phyloP scores from a whole-genome alignment of 2,888 invertebrate species.

The Glomeris marginata region DNA sequence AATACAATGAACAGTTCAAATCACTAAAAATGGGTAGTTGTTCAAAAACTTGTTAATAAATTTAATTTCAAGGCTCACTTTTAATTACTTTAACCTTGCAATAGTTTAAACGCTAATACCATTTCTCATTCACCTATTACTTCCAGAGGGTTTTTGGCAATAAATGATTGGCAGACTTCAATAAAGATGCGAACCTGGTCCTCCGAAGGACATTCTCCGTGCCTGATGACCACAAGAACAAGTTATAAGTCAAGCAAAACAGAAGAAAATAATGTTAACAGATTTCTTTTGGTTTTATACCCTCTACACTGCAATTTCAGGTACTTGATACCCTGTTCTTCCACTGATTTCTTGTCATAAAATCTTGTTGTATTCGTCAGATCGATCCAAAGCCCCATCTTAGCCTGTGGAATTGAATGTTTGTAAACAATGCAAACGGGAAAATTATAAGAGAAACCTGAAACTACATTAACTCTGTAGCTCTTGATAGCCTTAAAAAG shows the following conservation, averaged over 20 bases:
- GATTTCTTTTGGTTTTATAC: too few species aligned
- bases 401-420: too few species aligned
- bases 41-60: too few species aligned
- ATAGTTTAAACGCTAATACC: too few species aligned
- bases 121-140: constrained; percentile 51
- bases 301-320: constrained; percentile 78
- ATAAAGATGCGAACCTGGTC: constrained; percentile 80
- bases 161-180: constrained; percentile 58
- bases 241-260: too few species aligned
- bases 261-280: neutral
- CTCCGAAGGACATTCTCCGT: constrained; percentile 74
- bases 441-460: too few species aligned
- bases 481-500: constrained; percentile 61
- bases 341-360: constrained; percentile 69
- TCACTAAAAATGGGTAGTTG: too few species aligned
- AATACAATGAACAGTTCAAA: too few species aligned
- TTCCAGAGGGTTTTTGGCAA: constrained; percentile 60
- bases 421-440: too few species aligned
- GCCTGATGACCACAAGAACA: constrained; percentile 33
- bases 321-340: constrained; percentile 60
- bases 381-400: constrained; percentile 90
- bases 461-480: constrained; percentile 43
- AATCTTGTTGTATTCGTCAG: constrained; percentile 89
- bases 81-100: too few species aligned
- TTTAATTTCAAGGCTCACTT: too few species aligned